Evolutionary conservation across 2,797 vertebrate genomes (phyloP).

Genomic region (Buphagus erythrorhynchus): DNA sequence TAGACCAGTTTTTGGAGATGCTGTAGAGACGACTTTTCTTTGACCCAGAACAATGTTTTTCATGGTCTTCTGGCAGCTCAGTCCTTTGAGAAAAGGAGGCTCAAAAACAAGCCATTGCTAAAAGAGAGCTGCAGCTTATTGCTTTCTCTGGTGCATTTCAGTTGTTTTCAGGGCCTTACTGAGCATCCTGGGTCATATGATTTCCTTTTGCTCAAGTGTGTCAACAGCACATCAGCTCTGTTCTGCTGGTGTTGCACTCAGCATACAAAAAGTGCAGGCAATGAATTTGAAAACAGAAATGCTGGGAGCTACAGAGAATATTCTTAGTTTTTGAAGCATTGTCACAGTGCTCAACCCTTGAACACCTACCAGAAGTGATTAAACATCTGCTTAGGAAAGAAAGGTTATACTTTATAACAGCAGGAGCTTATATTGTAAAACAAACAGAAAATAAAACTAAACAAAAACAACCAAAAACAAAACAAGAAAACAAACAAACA

Average conservation of each 20-base stretch:
- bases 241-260: not conserved
- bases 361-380: not conserved
- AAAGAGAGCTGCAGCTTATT: not conserved
- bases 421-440: not conserved
- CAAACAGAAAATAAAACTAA: not conserved
- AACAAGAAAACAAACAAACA: no score
- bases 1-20: not conserved
- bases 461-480: no score
- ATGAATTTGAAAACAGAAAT: not conserved
- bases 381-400: not conserved
- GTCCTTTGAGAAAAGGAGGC: not conserved
- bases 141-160: not conserved
- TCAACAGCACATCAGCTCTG: not conserved
- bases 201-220: not conserved
- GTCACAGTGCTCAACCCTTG: not conserved
- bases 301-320: not conserved
- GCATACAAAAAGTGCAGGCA: not conserved
- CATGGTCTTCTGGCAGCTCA: not conserved
- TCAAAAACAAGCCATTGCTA: not conserved
- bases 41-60: not conserved
- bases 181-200: not conserved
- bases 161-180: not conserved
- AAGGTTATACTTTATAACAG: slow-evolving; percentile 35
- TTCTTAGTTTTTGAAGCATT: not conserved
- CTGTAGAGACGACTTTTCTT: not conserved